phyloP scores from a whole-genome alignment of 2,113 vertebrate genomes.

The Bos javanicus region DNA sequence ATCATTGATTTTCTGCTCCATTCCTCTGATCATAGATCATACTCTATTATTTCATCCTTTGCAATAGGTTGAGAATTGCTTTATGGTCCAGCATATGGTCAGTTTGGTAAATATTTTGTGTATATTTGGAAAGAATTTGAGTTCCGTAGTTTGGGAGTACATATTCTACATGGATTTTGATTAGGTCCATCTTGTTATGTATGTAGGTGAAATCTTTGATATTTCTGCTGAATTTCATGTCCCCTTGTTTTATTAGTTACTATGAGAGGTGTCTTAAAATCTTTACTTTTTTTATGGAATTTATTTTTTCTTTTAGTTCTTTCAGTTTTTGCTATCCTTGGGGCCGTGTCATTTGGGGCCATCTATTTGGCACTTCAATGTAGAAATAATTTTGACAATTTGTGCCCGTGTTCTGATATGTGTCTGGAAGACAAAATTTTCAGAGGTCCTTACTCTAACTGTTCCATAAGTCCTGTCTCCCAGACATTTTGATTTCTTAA shows the following conservation, averaged over 20 bases:
- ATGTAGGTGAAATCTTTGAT: not conserved
- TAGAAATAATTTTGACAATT: not conserved
- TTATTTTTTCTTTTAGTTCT: not conserved
- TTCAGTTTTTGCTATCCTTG: not conserved
- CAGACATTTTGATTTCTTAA: not conserved
- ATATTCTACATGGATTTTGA: not conserved
- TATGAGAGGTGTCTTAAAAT: not conserved
- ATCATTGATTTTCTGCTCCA: not conserved
- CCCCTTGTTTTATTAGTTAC: not conserved
- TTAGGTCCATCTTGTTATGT: not conserved
- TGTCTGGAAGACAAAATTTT: not conserved
- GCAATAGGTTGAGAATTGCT: not conserved
- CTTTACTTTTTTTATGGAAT: not conserved
- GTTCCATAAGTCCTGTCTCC: not conserved
- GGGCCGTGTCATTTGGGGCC: not conserved
- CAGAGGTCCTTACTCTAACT: not conserved
- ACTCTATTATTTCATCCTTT: not conserved
- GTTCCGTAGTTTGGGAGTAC: not conserved
- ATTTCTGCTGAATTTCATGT: not conserved
- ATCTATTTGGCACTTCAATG: not conserved
- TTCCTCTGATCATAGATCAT: not conserved
- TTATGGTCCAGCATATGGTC: not conserved
- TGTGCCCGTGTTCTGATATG: rapidly evolving
- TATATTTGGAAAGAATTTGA: not conserved
- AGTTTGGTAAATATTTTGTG: not conserved